Evolutionary conservation across 2,888 invertebrate genomes (phyloP).

Genomic region (Chymomyza fuscimana): DNA sequence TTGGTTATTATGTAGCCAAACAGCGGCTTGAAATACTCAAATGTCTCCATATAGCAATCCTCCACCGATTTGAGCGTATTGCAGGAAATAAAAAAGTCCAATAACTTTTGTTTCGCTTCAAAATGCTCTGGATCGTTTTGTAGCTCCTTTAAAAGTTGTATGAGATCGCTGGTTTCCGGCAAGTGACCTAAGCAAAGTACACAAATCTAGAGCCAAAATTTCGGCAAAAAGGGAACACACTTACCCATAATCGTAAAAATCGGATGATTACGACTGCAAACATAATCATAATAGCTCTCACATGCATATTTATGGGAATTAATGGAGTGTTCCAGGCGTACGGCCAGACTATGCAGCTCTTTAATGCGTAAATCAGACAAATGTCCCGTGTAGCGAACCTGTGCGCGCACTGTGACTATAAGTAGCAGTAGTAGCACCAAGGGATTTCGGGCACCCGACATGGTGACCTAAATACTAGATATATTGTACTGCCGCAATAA

Average conservation of each 20-base stretch:
- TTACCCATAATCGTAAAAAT: slow-evolving; percentile 75
- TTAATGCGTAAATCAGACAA: slow-evolving; percentile 71
- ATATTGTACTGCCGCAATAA: neutral
- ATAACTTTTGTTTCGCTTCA: slow-evolving; percentile 75
- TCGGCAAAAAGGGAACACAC: slow-evolving; percentile 41
- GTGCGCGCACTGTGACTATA: slow-evolving; percentile 31
- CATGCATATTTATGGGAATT: slow-evolving; percentile 72
- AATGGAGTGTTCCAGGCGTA: slow-evolving; percentile 67
- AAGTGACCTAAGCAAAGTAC: slow-evolving; percentile 56
- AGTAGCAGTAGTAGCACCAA: slow-evolving; percentile 5
- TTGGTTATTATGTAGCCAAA: slow-evolving; percentile 76
- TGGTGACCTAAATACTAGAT: slow-evolving; percentile 27
- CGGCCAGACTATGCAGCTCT: slow-evolving; percentile 68
- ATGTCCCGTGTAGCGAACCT: slow-evolving; percentile 65
- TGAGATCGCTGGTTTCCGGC: slow-evolving; percentile 66
- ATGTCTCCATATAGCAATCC: slow-evolving; percentile 77
- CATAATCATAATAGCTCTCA: slow-evolving; percentile 75
- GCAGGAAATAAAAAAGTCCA: slow-evolving; percentile 77
- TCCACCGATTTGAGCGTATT: slow-evolving; percentile 67
- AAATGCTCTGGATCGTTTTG: slow-evolving; percentile 73
- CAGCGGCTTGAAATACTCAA: slow-evolving; percentile 75
- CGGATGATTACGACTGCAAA: slow-evolving; percentile 75
- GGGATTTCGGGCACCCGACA: slow-evolving; percentile 20
- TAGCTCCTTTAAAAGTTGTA: slow-evolving; percentile 66
- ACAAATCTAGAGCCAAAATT: no score